A percentile compares a stretch with the other conserved stretches of the same genome.
Evolutionary conservation across 2,888 invertebrate species (phyloP).

Genomic region (Andrena trimmerana): DNA sequence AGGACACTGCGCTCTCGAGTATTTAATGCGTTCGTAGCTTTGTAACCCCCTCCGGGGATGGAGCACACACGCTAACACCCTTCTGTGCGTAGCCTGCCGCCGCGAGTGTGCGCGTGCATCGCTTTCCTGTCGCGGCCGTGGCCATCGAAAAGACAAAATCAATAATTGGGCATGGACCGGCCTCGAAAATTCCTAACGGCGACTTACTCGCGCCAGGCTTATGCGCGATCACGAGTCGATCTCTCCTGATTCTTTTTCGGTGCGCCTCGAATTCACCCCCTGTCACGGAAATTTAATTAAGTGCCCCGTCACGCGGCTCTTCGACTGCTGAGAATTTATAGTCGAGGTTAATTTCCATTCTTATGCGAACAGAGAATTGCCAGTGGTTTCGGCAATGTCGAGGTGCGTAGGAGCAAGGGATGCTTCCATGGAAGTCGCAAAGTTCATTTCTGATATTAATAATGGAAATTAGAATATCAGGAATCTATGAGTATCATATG

Average conservation of each 20-base stretch:
- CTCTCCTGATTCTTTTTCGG: neutral
- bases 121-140: conserved; percentile 56
- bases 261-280: too few relatives aligned
- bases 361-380: neutral
- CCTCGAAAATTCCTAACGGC: conserved; percentile 69
- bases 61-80: conserved; percentile 53
- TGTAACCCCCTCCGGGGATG: conserved; percentile 72
- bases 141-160: conserved; percentile 83
- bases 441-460: too few relatives aligned
- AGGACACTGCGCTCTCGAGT: conserved; percentile 78
- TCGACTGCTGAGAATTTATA: conserved; percentile 12
- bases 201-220: conserved; percentile 47
- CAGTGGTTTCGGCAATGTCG: too few relatives aligned
- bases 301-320: neutral
- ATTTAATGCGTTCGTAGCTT: conserved; percentile 82
- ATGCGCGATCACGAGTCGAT: conserved; percentile 64
- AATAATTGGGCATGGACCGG: conserved; percentile 79
- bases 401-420: too few relatives aligned
- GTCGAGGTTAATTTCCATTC: neutral
- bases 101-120: conserved; percentile 52
- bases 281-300: conserved; percentile 30
- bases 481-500: neutral
- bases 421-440: too few relatives aligned
- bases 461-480: too few relatives aligned
- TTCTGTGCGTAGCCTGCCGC: conserved; percentile 56